A percentile compares a stretch with the other conserved stretches of the same genome.
Evolutionary conservation across 2,113 vertebrate genomes (phyloP).

Genomic region (rabbit (Oryctolagus cuniculus)): mOryCun1.1 NC_091438.1:115452001-115452500

Average conservation of each 20-base stretch:
- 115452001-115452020: not conserved
- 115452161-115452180: not conserved
- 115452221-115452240: slow-evolving; percentile 2
- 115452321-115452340: not conserved
- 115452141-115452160: not conserved
- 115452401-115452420: not conserved
- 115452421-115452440: not conserved
- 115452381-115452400: slow-evolving; percentile 3
- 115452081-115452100: not conserved
- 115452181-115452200: not conserved
- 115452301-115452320: not conserved
- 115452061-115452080: not conserved
- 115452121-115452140: not conserved
- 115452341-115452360: not conserved
- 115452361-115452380: not conserved
- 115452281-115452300: not conserved
- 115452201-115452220: slow-evolving; percentile 9
- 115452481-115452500: not conserved
- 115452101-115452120: not conserved
- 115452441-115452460: not conserved
- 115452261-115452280: not conserved
- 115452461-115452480: rapidly evolving
- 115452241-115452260: not conserved
- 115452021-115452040: not conserved
- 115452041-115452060: not conserved